Percentiles rank a stretch among this genome's conserved stretches.
phyloP scores from a whole-genome alignment of 2,888 invertebrate genomes.

The Synergus umbraculus region DNA sequence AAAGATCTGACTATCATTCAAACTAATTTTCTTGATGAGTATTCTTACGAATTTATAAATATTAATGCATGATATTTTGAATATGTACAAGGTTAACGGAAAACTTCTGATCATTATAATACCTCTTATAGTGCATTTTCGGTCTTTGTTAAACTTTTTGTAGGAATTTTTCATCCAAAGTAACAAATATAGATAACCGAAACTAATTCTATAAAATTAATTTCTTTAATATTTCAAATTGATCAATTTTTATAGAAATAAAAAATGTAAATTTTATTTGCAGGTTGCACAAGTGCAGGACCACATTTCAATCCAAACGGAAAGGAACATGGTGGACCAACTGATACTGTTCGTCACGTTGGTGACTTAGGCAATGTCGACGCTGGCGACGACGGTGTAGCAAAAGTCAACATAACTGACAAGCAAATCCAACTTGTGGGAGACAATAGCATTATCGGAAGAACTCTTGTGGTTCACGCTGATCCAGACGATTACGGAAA shows the following conservation, averaged over 20 bases:
- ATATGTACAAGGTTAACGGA: background rate
- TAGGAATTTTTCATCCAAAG: background rate
- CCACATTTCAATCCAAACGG: slow-evolving; percentile 93
- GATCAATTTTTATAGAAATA: background rate
- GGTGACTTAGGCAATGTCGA: slow-evolving; percentile 94
- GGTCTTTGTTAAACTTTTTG: background rate
- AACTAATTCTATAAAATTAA: background rate
- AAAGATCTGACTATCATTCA: background rate
- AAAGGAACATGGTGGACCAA: slow-evolving; percentile 91
- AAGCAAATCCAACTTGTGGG: slow-evolving; percentile 84
- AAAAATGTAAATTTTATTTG: slow-evolving; percentile 4
- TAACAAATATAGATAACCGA: background rate
- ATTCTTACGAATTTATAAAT: background rate
- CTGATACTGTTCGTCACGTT: slow-evolving; percentile 86
- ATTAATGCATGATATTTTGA: background rate
- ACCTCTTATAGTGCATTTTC: background rate
- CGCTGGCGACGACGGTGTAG: slow-evolving; percentile 82
- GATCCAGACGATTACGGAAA: slow-evolving; percentile 96
- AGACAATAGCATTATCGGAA: slow-evolving; percentile 87
- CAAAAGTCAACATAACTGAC: slow-evolving; percentile 83
- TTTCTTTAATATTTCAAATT: background rate
- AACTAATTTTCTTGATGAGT: background rate
- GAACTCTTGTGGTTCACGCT: slow-evolving; percentile 93
- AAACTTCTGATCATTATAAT: background rate
- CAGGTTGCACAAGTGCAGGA: slow-evolving; percentile 92